Evolutionary conservation across 2,113 vertebrate species (phyloP).

Genomic region (Scomber colias): DNA sequence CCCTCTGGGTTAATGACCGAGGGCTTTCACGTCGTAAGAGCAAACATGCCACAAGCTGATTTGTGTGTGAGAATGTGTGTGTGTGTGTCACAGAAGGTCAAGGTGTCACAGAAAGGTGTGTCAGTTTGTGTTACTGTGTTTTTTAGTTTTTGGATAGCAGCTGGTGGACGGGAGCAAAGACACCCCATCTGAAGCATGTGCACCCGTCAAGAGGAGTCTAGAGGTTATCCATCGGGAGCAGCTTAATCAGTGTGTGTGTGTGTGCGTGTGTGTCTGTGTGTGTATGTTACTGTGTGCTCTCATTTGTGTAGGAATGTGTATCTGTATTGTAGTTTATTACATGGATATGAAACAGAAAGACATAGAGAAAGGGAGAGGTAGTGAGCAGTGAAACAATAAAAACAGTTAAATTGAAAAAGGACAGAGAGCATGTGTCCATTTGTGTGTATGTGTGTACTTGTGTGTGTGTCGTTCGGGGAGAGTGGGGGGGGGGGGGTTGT

Average conservation of each 20-base stretch:
- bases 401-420: constrained; percentile 18
- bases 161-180: constrained; percentile 3
- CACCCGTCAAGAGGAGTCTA: constrained; percentile 3
- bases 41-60: constrained; percentile 70
- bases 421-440: constrained; percentile 13
- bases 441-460: background rate
- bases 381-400: constrained; percentile 1
- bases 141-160: constrained; percentile 3
- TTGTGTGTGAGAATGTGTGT: constrained; percentile 32
- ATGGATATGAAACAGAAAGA: constrained; percentile 4
- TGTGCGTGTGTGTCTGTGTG: constrained; percentile 7
- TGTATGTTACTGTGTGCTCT: constrained; percentile 8
- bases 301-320: background rate
- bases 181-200: constrained; percentile 36
- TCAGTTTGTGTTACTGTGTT: constrained; percentile 27
- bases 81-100: constrained; percentile 57
- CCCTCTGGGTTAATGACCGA: constrained; percentile 81
- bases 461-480: constrained; percentile 2
- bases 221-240: background rate
- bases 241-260: background rate
- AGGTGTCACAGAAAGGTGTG: constrained; percentile 59
- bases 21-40: constrained; percentile 73
- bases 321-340: constrained; percentile 15
- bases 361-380: background rate
- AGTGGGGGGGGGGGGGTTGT: background rate